A percentile compares a stretch with the other conserved stretches of the same genome.
Conservation (phyloP, 2,113 vertebrate species). For the Butorides virescens region DNA sequence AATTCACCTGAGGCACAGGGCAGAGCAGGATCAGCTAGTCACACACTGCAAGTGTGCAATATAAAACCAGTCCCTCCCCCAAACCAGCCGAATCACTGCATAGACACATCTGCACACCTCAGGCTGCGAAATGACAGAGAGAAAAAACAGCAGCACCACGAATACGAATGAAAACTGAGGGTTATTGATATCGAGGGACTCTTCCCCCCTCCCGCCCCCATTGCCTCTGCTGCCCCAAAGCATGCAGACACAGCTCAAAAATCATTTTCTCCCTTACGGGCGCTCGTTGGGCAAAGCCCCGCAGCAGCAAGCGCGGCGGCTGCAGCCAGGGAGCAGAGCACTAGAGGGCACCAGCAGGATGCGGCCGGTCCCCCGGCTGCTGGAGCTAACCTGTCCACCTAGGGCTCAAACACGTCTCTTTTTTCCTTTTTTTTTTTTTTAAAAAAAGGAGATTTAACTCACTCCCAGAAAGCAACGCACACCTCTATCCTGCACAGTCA, state of each 20-base stretch:
- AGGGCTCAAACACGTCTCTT: background rate
- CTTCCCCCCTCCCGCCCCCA: too few relatives aligned
- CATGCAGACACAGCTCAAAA: background rate
- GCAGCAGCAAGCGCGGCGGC: rapidly evolving
- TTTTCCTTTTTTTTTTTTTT: background rate
- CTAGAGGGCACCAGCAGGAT: conserved; percentile 59
- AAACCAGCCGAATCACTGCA: background rate
- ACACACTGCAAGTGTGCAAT: background rate
- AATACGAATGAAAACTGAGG: background rate
- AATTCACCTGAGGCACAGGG: background rate
- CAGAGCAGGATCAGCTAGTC: background rate
- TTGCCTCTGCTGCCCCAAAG: background rate
- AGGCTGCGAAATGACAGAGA: background rate
- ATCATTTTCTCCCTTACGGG: rapidly evolving
- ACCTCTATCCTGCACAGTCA: background rate
- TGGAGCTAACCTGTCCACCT: rapidly evolving
- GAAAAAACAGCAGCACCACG: background rate
- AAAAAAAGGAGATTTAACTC: background rate
- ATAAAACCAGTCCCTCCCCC: background rate
- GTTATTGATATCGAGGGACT: too few relatives aligned
- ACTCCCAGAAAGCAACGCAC: background rate
- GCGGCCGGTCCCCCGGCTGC: background rate
- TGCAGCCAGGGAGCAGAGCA: background rate
- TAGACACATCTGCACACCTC: background rate
- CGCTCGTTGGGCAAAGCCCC: rapidly evolving